Conservation (phyloP, 2,888 invertebrate genomes). For the Tenthredo livida region DNA sequence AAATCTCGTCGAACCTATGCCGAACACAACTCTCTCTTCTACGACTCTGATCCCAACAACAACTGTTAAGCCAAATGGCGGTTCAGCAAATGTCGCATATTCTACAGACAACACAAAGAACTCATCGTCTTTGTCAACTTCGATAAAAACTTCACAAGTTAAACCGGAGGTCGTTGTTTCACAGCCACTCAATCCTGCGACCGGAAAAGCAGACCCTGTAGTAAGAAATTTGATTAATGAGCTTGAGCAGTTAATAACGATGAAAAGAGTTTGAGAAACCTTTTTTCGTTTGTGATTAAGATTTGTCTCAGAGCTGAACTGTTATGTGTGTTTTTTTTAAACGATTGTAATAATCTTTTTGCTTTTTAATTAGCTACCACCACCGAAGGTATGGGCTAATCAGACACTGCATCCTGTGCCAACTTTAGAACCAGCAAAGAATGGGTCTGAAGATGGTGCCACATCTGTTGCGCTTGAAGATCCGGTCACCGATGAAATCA, state of each 20-base stretch:
- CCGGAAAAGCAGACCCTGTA: conserved; percentile 37
- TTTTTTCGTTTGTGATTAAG: not conserved
- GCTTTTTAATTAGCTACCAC: conserved; percentile 63
- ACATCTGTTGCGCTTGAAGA: conserved; percentile 56
- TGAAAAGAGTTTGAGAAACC: not conserved
- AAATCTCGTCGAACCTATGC: not conserved
- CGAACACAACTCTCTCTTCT: not conserved
- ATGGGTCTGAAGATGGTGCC: conserved; percentile 26
- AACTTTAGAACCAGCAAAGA: not conserved
- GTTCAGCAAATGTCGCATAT: conserved; percentile 51
- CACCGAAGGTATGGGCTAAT: conserved; percentile 66
- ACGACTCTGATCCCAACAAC: conserved; percentile 40
- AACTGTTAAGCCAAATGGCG: conserved; percentile 42
- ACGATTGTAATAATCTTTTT: not conserved
- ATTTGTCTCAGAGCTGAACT: not conserved
- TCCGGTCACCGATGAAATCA: conserved; percentile 70
- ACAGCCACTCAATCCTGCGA: conserved; percentile 61
- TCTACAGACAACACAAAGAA: conserved; percentile 53
- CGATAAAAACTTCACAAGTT: conserved; percentile 7
- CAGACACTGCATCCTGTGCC: not conserved
- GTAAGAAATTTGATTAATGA: conserved; percentile 19
- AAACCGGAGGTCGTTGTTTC: conserved; percentile 60
- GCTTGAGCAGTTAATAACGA: not conserved
- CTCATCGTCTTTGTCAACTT: conserved; percentile 38
- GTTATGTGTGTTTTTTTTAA: not conserved